Evolutionary conservation across 2,113 vertebrate genomes (phyloP), one percentile per base, ranked within the genome.

Genomic region (Climacteris rufus): DNA sequence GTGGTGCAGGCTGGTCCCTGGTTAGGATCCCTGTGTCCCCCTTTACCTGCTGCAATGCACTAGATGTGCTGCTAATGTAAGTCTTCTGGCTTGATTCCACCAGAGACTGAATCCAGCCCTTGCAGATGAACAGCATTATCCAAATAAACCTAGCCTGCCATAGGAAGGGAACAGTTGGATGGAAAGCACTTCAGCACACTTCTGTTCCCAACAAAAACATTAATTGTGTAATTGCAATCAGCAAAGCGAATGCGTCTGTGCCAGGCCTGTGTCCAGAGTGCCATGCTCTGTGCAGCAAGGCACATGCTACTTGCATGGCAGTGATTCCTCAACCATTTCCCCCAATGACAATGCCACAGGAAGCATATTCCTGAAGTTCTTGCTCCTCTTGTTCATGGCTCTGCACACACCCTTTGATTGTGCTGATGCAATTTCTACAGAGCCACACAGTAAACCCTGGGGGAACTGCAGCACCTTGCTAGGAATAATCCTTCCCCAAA

Each of bases 221-320:
- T 56, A 40, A 61, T 47, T 49, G 42, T 18, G 25, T 14, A 56
- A 40, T 25, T 13, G 16, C 65, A 70, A 39, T 24, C 15, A 69
- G 56, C n/a, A 40, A 87, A 79, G 12, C 15, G 47, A 35, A n/a
- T 1, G 0, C 40, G 40, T 39, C 56, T 47, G 24, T 47, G 56
- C 85, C 40, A 70, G 61, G 30, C 40, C 10, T 7, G 20, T 2
- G 3, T 39, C 24, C 64, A 78, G 47, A 30, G 40, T 4, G 3
- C 49, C n/a, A 6, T 30, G 64, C 49, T 68, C 37, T 63, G 39
- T 30, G 44, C 76, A 80, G 42, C 35, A 72, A 11, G 2, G 25
- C 12, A 6, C 10, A 0, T 1, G 28, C 33, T 44, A 28, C 21
- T 28, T 81, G 44, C 6, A 2, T 23, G 31, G 27, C 0, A 0